Conservation (phyloP, 1,140 invertebrate species). For the Lutraria rhynchaena region DNA sequence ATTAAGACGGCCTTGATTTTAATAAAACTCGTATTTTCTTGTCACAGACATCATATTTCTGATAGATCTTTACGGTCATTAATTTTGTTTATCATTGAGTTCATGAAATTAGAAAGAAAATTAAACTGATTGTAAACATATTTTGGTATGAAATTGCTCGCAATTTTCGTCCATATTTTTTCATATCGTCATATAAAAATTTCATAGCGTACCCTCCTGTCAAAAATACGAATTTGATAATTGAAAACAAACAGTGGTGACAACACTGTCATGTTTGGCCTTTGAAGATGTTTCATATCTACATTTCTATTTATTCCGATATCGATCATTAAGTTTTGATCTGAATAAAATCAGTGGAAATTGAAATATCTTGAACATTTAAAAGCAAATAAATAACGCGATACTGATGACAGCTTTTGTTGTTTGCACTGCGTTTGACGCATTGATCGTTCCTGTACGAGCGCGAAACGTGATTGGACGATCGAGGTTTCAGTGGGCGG, state of each 20-base stretch:
- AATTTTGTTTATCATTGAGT: background rate
- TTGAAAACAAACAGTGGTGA: slow-evolving; percentile 46
- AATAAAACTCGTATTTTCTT: no score
- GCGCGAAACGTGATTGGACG: slow-evolving; percentile 2
- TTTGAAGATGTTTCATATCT: slow-evolving; percentile 32
- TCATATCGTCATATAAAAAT: slow-evolving; percentile 5
- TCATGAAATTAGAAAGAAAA: background rate
- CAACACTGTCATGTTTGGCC: slow-evolving; percentile 7
- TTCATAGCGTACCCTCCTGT: background rate
- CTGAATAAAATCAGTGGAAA: slow-evolving; percentile 39
- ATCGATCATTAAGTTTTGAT: slow-evolving; percentile 21
- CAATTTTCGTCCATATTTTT: background rate
- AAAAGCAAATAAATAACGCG: slow-evolving; percentile 34
- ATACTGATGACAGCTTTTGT: slow-evolving; percentile 32
- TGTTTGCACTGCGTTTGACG: slow-evolving; percentile 5
- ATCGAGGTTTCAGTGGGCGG: slow-evolving; percentile 9
- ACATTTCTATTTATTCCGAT: background rate
- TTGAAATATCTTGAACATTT: slow-evolving; percentile 25
- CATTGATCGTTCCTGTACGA: slow-evolving; percentile 1
- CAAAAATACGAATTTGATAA: slow-evolving; percentile 25
- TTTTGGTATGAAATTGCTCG: background rate
- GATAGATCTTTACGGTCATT: background rate
- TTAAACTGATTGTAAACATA: background rate
- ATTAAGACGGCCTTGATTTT: background rate
- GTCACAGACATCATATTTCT: background rate